These are phyloP conservation scores for Acyrthosiphon pisum DNA, from an alignment of 1,140 invertebrate genomes.

Conservation along the genomic window DNA sequence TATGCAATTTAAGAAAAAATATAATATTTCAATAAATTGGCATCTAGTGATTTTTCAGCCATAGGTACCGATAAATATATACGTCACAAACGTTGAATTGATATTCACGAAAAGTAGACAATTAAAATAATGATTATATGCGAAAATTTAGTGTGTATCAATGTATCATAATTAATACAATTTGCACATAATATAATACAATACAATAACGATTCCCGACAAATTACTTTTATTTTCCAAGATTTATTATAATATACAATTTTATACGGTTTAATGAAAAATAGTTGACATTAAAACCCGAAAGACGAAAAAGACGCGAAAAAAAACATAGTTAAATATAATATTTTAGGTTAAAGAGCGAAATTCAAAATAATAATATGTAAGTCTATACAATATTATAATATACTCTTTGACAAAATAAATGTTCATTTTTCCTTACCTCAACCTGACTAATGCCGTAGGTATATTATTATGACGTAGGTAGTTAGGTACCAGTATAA, in stretches of 20 bases:
- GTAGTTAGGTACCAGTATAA: too few relatives aligned
- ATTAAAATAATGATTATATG: neutral
- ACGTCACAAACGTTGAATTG: neutral
- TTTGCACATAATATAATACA: neutral
- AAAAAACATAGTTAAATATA: conserved; percentile 1
- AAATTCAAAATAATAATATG: neutral
- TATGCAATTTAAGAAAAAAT: neutral
- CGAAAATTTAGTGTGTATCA: too few relatives aligned
- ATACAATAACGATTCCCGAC: conserved; percentile 1
- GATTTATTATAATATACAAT: neutral
- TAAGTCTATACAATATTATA: neutral
- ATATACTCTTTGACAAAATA: neutral
- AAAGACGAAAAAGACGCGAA: neutral
- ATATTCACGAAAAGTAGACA: neutral
- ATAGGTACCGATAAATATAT: neutral
- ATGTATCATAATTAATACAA: neutral
- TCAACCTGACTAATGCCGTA: neutral
- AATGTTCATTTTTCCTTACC: neutral
- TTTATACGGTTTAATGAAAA: conserved; percentile 20
- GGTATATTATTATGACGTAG: too few relatives aligned
- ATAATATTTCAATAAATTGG: neutral
- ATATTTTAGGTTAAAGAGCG: neutral
- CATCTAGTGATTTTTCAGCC: neutral
- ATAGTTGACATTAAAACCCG: conserved; percentile 6
- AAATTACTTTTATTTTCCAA: neutral